Base-by-base conservation (phyloP, 2,888 invertebrate genomes). In the Euplexia lucipara region DNA sequence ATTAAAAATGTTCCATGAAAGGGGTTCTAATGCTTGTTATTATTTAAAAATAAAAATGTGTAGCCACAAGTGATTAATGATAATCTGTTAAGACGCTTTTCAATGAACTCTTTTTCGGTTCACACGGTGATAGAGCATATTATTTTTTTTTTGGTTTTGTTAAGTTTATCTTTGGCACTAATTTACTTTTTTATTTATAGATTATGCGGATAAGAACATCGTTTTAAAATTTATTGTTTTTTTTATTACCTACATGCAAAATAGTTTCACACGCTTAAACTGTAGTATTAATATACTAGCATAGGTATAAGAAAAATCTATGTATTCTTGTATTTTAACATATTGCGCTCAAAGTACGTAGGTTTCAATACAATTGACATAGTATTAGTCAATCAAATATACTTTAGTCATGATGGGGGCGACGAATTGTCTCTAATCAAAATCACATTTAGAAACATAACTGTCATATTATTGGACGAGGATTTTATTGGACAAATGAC, bases 341-440 rank as follows among this genome's bases (percentile, higher is more conserved):
- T 47, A 42, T 35, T 12, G 12, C 34, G 6, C 12, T 39, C 6
- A 34, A 22, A 35, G 20, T 44, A 42, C 37, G 12, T 54, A 37
- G 34, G 22, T 47, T 51, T 53, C 42, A 52, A 67, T 71, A 58
- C 51, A 69, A 75, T 75, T 79, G 64, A 61, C 69, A 65, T 48
- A 52, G 49, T 79, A 84, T 85, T 84, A 83, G 83, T 86, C 89
- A 91, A 90, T 92, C 85, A 87, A 88, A 87, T 81, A 88, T 89
- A 88, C 86, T 91, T 89, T 84, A 71, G 81, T 70, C 67, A 73
- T 75, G 86, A 93, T 92, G 90, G 91, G 94, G 94, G 93, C 92
- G 87, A 90, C 84, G 88, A 92, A 92, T 93, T 91, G 90, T 80
- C 78, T 77, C 86, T 86, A 93, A 93, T 94, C 90, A 93, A 94